Evolutionary conservation across 2,888 invertebrate species (phyloP).

Genomic region (Andrena fulva): DNA sequence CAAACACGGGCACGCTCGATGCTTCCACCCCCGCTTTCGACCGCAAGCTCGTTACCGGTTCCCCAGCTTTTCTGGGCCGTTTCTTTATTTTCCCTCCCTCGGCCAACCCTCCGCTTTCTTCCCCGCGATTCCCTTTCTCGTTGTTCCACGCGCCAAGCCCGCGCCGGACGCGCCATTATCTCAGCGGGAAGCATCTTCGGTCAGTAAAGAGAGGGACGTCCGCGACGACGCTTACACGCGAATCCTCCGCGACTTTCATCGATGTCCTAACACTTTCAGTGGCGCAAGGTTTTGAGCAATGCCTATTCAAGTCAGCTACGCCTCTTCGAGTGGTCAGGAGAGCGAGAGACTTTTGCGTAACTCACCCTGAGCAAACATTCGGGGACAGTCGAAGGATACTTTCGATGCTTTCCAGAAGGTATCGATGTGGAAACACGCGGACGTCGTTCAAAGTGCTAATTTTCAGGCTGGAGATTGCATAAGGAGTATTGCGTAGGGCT

Average conservation of each 20-base stretch:
- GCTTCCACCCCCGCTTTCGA: slow-evolving; percentile 42
- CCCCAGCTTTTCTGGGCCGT: slow-evolving; percentile 33
- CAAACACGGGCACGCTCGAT: slow-evolving; percentile 40
- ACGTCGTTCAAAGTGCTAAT: too few relatives aligned
- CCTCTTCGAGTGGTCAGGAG: too few relatives aligned
- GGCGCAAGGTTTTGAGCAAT: too few relatives aligned
- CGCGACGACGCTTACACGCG: slow-evolving; percentile 3
- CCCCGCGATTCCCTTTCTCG: slow-evolving; percentile 30
- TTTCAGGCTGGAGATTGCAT: too few relatives aligned
- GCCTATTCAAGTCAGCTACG: too few relatives aligned
- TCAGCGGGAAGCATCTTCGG: neutral
- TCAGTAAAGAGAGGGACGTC: neutral
- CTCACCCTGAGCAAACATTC: too few relatives aligned
- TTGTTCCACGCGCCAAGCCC: slow-evolving; percentile 12
- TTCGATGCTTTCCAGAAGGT: too few relatives aligned
- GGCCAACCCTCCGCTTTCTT: slow-evolving; percentile 13
- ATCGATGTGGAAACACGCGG: too few relatives aligned
- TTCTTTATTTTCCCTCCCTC: slow-evolving; percentile 30
- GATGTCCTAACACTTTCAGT: neutral
- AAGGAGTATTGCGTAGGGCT: too few relatives aligned
- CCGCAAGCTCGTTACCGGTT: slow-evolving; percentile 62
- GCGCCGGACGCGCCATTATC: slow-evolving; percentile 38
- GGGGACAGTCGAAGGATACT: too few relatives aligned
- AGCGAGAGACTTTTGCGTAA: too few relatives aligned
- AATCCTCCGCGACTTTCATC: neutral